Base-by-base conservation (phyloP, 1,140 invertebrate genomes). In the Trichogramma pretiosum region DNA sequence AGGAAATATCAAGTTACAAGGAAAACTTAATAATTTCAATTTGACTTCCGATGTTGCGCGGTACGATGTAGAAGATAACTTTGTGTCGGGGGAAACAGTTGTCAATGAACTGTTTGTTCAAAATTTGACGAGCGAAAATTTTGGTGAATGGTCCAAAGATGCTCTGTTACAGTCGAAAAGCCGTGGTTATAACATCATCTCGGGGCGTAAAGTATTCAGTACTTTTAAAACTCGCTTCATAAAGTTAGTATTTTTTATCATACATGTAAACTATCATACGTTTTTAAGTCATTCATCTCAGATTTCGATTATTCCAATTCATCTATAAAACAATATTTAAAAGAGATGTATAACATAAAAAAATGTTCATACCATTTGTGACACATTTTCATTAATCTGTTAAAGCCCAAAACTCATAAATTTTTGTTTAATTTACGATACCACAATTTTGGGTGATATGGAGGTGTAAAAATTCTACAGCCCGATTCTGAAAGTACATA, bases 11-110 rank as follows among this genome's bases (percentile, higher is more conserved):
- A 16, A 42, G 17, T 38, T 50, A 17, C 24, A 37, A 5, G 55
- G 52, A 7, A 56, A 53, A 14, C 46, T 69, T 13, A 68, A 67
- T 41, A 49, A 51, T 18, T 37, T 66, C 23, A 52, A 65, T 52
- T 51, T 67, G 8, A 39, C 50, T 0, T 56, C 40, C 5, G 64
- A 68, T 16, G 36, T 68, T 11, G 54, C 61, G 23, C 54, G 52
- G 43, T n/a, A 45, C 7, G 54, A 63, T 40, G 42, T 48, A 2
- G 5, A 51, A 37, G 14, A 41, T 13, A 65, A 59, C 46, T 28
- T 56, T 7, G 33, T 69, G 2, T 57, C 48, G 11, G 63, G 56
- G 18, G 53, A 52, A n/a, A 65, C 58, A 46, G 50, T 28, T 5
- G 32, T 68, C 24, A 7, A 39, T 4, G 18, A 44, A 17, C 44